Base-by-base conservation (phyloP, 2,113 vertebrate genomes). In the Embiotoca jacksoni region DNA sequence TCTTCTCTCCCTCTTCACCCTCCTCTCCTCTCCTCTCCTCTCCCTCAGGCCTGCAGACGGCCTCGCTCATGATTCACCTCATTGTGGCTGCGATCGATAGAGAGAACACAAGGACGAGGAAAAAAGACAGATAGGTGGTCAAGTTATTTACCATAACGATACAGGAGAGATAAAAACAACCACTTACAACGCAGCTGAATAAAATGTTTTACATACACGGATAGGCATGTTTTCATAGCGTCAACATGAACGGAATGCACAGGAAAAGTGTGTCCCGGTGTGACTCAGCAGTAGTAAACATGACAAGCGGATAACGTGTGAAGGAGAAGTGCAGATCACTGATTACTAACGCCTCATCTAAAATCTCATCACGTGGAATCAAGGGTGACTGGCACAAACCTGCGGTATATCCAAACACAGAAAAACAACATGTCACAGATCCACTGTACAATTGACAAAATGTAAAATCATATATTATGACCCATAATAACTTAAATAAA, bases 401-500 rank as follows among this genome's bases (percentile, higher is more conserved):
- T 74, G 52, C 44, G 72, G 49, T 58, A 58, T 11, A 56, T 52
- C 64, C 37, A 74, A 80, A 84, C 63, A 60, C 16, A 63, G 70
- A 82, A 72, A 82, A 72, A 72, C 49, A 81, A 84, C 78, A 78
- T 57, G 65, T 75, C 53, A 84, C 77, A 85, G 78, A 82, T 86
- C 72, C 72, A 82, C 82, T 80, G 78, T 71, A 82, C 65, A 81
- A 15, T 55, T 74, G 77, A 90, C 78, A 81, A 66, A 65, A 76
- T 72, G 63, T 56, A 80, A 82, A 82, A 72, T 81, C 37, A 90
- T 72, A 87, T 69, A 84, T 81, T 63, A 85, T 5, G 46, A 66
- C 81, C 66, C 82, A 83, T 80, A 93, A 94, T 94, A 94, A 94
- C 72, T 94, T 94, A 94, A 93, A 91, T 75, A 83, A 82, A 89